Evolutionary conservation across 2,888 invertebrate genomes (phyloP).

Genomic region (Ephialtes manifestator): DNA sequence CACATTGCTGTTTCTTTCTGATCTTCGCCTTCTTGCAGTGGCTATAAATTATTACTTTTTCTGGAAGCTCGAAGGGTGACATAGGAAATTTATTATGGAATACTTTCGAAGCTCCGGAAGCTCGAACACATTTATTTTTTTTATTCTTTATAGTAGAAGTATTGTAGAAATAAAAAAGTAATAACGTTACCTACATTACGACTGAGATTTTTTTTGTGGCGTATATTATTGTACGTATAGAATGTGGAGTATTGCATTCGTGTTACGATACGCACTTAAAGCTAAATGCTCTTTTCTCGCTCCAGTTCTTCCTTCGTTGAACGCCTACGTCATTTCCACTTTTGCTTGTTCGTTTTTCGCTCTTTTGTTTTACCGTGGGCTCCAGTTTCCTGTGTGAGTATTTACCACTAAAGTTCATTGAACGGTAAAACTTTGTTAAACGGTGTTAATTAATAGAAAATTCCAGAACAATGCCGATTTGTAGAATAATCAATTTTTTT

Average conservation of each 20-base stretch:
- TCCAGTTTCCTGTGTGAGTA: background rate
- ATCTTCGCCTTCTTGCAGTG: background rate
- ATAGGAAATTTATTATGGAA: slow-evolving; percentile 27
- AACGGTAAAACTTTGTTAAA: background rate
- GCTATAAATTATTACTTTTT: slow-evolving; percentile 38
- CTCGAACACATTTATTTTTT: slow-evolving; percentile 1
- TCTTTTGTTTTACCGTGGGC: background rate
- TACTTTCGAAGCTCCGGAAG: background rate
- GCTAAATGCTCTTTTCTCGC: slow-evolving; percentile 8
- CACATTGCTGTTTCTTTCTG: background rate
- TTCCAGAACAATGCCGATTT: too few species aligned
- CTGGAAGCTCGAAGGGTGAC: slow-evolving; percentile 26
- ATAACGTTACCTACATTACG: slow-evolving; percentile 5
- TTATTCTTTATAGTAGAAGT: background rate
- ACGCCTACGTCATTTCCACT: background rate
- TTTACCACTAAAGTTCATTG: background rate
- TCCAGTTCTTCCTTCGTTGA: background rate
- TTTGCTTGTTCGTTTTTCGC: background rate
- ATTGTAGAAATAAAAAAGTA: too few species aligned
- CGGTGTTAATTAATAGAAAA: background rate
- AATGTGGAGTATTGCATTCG: background rate
- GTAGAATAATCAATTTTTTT: too few species aligned
- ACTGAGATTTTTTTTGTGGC: background rate
- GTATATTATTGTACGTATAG: background rate
- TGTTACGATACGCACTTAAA: background rate